Percentiles rank a stretch among this genome's conserved stretches.
phyloP scores from a whole-genome alignment of 2,797 vertebrate species.

The Champsocephalus gunnari region DNA sequence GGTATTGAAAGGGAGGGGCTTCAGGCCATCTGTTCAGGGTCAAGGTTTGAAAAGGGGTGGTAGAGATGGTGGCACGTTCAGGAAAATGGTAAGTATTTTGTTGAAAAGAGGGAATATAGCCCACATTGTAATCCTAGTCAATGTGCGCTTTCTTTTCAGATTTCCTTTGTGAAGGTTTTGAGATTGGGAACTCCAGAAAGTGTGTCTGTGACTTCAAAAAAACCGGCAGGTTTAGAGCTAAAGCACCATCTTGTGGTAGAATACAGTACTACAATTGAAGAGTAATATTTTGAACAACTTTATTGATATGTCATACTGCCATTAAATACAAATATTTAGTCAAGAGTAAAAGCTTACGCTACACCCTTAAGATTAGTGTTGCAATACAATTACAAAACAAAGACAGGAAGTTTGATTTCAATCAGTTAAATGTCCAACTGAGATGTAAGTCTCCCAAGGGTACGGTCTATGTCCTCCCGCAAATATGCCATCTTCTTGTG shows the following conservation, averaged over 20 bases:
- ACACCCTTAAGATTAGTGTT: neutral
- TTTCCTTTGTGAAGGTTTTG: constrained; percentile 53
- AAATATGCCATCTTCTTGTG: constrained; percentile 80
- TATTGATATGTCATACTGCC: constrained; percentile 37
- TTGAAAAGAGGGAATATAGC: constrained; percentile 69
- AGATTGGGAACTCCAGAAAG: constrained; percentile 42
- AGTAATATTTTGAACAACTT: constrained; percentile 8
- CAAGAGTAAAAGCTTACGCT: neutral
- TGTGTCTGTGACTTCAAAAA: neutral
- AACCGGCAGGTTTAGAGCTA: constrained; percentile 22
- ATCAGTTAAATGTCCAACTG: constrained; percentile 48
- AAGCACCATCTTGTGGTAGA: constrained; percentile 73
- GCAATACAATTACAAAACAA: neutral
- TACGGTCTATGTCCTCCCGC: constrained; percentile 73
- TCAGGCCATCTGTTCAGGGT: constrained; percentile 89
- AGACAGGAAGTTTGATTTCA: neutral
- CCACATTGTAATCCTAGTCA: constrained; percentile 71
- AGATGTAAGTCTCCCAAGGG: constrained; percentile 58
- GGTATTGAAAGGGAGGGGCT: constrained; percentile 86
- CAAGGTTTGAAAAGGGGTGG: constrained; percentile 85
- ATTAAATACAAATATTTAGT: neutral
- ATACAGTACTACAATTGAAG: constrained; percentile 38
- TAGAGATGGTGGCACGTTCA: constrained; percentile 79
- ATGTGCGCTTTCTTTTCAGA: constrained; percentile 66
- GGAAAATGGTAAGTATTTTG: constrained; percentile 74